phyloP scores from a whole-genome alignment of 1,140 invertebrate species.

The Drosophila insularis region DNA sequence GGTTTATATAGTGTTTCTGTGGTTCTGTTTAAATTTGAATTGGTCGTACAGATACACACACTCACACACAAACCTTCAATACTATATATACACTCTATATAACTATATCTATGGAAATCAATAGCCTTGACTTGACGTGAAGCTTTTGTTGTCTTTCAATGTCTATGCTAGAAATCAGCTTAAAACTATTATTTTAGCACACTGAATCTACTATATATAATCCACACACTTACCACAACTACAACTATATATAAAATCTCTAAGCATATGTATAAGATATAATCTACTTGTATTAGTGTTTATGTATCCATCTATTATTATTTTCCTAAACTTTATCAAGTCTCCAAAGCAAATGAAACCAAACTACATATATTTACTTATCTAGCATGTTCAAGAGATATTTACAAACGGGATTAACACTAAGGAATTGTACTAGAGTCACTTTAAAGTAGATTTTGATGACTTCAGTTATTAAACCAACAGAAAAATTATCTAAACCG shows the following conservation, averaged over 20 bases:
- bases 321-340: neutral
- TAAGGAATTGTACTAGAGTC: neutral
- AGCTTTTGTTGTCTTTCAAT: conserved; percentile 74
- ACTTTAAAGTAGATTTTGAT: neutral
- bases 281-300: conserved; percentile 11
- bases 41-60: conserved; percentile 22
- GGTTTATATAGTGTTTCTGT: neutral
- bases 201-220: neutral
- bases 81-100: neutral
- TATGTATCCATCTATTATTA: neutral
- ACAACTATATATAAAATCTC: neutral
- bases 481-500: too few relatives aligned
- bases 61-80: conserved; percentile 17
- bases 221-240: conserved; percentile 6
- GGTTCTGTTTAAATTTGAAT: neutral
- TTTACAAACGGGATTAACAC: neutral
- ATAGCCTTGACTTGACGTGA: conserved; percentile 71
- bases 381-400: conserved; percentile 10
- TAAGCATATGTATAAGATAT: conserved; percentile 8
- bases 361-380: neutral
- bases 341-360: neutral
- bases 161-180: conserved; percentile 28
- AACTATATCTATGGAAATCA: conserved; percentile 35
- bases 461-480: too few relatives aligned
- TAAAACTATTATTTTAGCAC: conserved; percentile 12